Base-by-base conservation (phyloP, 2,888 invertebrate genomes). In the Netelia fuscicornis region DNA sequence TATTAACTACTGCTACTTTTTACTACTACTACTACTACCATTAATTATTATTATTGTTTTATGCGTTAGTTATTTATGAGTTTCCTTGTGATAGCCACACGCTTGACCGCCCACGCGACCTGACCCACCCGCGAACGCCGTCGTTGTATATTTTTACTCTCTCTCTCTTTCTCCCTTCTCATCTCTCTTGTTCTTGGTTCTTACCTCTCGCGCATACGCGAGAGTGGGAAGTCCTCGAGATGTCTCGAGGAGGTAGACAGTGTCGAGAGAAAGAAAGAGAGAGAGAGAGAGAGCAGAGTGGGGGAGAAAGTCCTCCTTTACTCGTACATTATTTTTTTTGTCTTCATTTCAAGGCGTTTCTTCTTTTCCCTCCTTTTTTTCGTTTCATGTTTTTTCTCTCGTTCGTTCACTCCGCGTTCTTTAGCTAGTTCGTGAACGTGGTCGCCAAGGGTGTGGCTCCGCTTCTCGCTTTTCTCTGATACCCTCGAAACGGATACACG, bases 391-490 rank as follows among this genome's bases (percentile, higher is more conserved):
- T 76, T 71, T 78, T 76, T 62, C 68, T 54, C 67, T 56, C 64
- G 48, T 83, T 86, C 64, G 42, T 83, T 86, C 81, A 23, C 81
- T 79, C 25, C 81, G 48, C 83, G 79, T 82, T 86, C 68, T 76
- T 68, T 87, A 70, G 67, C 42, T 77, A 81, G 71, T 79, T 84
- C 76, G 81, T 70, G 83, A 84, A 82, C 81, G 86, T 78, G 84
- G 89, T 87, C 87, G 89, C 87, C 89, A 90, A 92, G 92, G 89
- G 90, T 91, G 91, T 91, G 92, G 90, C 90, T 88, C 89, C 89
- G 89, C 90, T 91, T 91, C 88, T 87, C 85, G 86, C 86, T 86
- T 81, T 82, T 83, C 83, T 81, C 81, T 86, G 81, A 81, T 86
- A 85, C 68, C 83, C 72, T 83, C 82, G 82, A 84, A 85, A 86